Evolutionary conservation across 1,140 invertebrate species (phyloP).

Genomic region (Aphelinus certus): DNA sequence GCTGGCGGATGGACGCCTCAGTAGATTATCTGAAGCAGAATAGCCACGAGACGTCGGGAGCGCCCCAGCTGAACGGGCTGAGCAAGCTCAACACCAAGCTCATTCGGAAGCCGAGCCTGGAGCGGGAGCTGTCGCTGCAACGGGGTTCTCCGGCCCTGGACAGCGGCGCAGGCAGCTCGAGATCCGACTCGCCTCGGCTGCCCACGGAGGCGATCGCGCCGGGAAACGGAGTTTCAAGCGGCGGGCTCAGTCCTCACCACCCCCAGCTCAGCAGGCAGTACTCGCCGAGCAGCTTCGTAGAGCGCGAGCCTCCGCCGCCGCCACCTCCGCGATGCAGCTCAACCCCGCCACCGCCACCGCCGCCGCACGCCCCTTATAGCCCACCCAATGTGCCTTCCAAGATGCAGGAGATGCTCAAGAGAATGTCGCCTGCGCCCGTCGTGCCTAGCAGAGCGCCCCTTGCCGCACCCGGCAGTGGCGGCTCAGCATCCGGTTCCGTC

Average conservation of each 20-base stretch:
- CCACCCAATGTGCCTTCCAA: constrained; percentile 69
- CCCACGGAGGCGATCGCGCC: constrained; percentile 28
- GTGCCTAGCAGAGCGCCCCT: constrained; percentile 70
- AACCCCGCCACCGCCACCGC: constrained; percentile 78
- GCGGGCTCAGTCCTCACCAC: constrained; percentile 67
- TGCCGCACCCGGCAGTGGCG: constrained; percentile 60
- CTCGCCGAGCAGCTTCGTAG: constrained; percentile 65
- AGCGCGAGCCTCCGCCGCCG: constrained; percentile 75
- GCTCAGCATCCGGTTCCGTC: constrained; percentile 58
- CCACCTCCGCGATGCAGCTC: constrained; percentile 74
- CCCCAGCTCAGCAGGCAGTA: constrained; percentile 67
- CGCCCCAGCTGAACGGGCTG: constrained; percentile 69
- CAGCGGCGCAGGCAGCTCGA: constrained; percentile 85
- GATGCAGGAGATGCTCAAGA: constrained; percentile 85
- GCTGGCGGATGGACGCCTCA: constrained; percentile 75
- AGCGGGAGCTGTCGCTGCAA: constrained; percentile 78
- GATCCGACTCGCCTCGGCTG: constrained; percentile 86
- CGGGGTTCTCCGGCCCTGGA: constrained; percentile 86
- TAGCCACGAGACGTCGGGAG: constrained; percentile 46
- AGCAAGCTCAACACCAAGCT: constrained; percentile 77
- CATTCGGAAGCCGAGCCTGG: constrained; percentile 86
- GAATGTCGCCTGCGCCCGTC: constrained; percentile 82
- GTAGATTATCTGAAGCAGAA: constrained; percentile 77
- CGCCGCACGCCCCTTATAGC: constrained; percentile 68
- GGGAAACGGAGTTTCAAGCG: neutral